Percentiles rank a stretch among this genome's conserved stretches.
Conservation (phyloP, 2,797 vertebrate species). For the Muscicapa striata region DNA sequence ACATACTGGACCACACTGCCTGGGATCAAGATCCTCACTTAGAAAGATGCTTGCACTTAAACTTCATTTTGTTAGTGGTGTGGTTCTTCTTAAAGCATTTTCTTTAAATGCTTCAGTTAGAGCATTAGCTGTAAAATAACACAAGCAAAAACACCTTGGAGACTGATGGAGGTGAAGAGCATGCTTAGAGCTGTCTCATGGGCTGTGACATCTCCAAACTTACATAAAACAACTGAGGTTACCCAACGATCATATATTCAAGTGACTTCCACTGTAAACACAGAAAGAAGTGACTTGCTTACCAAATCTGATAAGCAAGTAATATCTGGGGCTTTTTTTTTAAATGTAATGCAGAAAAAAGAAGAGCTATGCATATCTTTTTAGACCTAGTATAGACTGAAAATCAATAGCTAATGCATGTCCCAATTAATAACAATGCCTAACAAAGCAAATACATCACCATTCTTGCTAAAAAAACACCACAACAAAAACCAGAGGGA, state of each 20-base stretch:
- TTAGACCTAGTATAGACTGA: background rate
- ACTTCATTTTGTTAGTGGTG: background rate
- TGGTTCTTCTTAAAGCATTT: background rate
- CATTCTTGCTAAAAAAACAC: no score
- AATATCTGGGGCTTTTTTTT: background rate
- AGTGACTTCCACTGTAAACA: background rate
- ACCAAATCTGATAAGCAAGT: conserved; percentile 53
- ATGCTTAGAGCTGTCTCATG: background rate
- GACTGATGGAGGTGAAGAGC: background rate
- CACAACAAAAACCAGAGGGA: background rate
- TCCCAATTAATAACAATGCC: background rate
- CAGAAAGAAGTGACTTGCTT: conserved; percentile 55
- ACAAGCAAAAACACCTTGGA: background rate
- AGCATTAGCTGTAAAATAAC: background rate
- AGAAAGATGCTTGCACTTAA: background rate
- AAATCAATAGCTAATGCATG: background rate
- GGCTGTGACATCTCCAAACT: background rate
- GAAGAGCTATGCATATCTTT: background rate
- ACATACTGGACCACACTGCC: background rate
- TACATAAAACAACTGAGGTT: background rate
- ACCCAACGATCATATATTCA: background rate
- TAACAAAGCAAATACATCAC: background rate
- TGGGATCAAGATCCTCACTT: background rate
- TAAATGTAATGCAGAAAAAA: background rate
- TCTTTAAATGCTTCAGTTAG: background rate